Conservation (phyloP, 1,140 invertebrate species). For the Solenopsis fugax region DNA sequence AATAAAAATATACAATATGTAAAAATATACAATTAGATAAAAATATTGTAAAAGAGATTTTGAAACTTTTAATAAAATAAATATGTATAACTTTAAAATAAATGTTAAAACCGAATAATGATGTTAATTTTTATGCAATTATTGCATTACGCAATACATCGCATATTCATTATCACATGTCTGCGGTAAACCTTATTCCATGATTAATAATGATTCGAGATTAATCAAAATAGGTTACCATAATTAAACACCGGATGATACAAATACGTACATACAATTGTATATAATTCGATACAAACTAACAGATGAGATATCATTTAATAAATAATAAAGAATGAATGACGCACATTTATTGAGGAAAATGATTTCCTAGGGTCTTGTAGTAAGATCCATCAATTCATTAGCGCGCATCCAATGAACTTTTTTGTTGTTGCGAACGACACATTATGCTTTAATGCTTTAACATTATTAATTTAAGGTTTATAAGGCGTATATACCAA, state of each 20-base stretch:
- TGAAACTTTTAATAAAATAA: neutral
- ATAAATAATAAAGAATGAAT: neutral
- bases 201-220: conserved; percentile 5
- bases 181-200: neutral
- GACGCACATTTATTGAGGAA: neutral
- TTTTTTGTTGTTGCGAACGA: neutral
- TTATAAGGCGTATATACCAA: neutral
- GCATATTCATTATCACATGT: neutral
- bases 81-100: neutral
- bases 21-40: neutral
- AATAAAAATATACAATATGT: neutral
- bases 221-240: conserved; percentile 4
- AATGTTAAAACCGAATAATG: neutral
- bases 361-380: neutral
- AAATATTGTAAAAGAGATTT: neutral
- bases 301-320: neutral
- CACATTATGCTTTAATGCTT: neutral
- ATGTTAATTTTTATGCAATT: neutral
- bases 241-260: neutral
- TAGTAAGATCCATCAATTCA: neutral
- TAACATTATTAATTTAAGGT: neutral
- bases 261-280: neutral
- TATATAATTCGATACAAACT: neutral
- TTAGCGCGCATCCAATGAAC: neutral
- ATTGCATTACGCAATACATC: neutral